These are phyloP conservation scores for Gorsachius magnificus DNA, from an alignment of 2,797 vertebrate species.

Conservation along the genomic window DNA sequence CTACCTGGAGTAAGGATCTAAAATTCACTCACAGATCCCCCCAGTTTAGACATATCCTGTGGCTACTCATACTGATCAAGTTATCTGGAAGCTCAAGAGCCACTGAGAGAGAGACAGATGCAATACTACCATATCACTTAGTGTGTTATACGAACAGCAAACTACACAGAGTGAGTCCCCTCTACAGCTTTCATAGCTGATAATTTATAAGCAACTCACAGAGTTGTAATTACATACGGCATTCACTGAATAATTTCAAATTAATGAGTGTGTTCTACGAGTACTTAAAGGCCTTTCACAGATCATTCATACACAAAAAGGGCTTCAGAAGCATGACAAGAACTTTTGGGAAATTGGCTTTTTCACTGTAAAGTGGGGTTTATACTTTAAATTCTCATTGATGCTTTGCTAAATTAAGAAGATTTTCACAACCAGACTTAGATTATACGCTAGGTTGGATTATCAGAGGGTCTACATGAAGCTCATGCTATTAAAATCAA, in stretches of 20 bases:
- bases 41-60: neutral
- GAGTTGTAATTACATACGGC: neutral
- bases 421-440: neutral
- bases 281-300: neutral
- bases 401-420: neutral
- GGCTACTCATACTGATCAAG: neutral
- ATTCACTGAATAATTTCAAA: constrained; percentile 30
- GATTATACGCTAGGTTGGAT: neutral
- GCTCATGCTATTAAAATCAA: neutral
- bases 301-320: neutral
- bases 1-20: neutral
- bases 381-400: neutral
- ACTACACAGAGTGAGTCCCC: neutral
- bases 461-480: neutral
- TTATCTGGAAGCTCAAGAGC: neutral
- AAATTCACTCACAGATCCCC: neutral
- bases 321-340: neutral
- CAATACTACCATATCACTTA: neutral
- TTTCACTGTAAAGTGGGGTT: neutral
- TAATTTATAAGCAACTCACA: neutral
- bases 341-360: neutral
- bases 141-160: neutral
- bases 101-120: neutral
- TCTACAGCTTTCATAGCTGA: neutral
- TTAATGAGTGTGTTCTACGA: neutral